phyloP scores from a whole-genome alignment of 1,140 invertebrate species.

The Drosophila fuyamai region DNA sequence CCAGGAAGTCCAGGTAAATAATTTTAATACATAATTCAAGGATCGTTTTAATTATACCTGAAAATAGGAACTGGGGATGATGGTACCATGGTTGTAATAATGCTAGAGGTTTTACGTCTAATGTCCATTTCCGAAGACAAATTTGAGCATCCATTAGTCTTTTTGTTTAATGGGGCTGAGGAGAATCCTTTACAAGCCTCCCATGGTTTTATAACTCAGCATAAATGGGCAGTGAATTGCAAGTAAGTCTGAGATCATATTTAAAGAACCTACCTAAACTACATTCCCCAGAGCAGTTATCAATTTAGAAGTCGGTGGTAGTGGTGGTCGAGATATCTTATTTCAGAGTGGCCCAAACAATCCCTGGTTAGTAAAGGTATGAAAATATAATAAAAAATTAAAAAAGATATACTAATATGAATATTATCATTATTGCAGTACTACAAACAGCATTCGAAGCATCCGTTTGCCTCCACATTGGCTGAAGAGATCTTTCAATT shows the following conservation, averaged over 20 bases:
- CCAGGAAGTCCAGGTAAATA: conserved; percentile 88
- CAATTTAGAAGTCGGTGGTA: conserved; percentile 97
- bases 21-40: not conserved
- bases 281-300: conserved; percentile 89
- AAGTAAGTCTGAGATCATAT: conserved; percentile 43
- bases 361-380: conserved; percentile 93
- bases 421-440: conserved; percentile 86
- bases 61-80: conserved; percentile 87
- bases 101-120: conserved; percentile 91
- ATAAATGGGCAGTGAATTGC: conserved; percentile 89
- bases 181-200: conserved; percentile 86
- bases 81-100: conserved; percentile 94
- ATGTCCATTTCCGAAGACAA: conserved; percentile 49
- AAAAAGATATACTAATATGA: too few relatives aligned
- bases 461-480: conserved; percentile 92
- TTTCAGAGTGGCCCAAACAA: conserved; percentile 97
- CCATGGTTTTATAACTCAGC: conserved; percentile 92
- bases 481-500: conserved; percentile 94
- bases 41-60: not conserved
- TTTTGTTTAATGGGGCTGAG: conserved; percentile 96
- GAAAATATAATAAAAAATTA: conserved; percentile 86
- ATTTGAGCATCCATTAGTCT: conserved; percentile 86
- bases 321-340: conserved; percentile 95
- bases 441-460: conserved; percentile 91
- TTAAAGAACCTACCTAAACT: conserved; percentile 85